Percentiles rank a stretch among this genome's conserved stretches.
Evolutionary conservation across 2,113 vertebrate genomes (phyloP).

Genomic region (Nesoenas mayeri): DNA sequence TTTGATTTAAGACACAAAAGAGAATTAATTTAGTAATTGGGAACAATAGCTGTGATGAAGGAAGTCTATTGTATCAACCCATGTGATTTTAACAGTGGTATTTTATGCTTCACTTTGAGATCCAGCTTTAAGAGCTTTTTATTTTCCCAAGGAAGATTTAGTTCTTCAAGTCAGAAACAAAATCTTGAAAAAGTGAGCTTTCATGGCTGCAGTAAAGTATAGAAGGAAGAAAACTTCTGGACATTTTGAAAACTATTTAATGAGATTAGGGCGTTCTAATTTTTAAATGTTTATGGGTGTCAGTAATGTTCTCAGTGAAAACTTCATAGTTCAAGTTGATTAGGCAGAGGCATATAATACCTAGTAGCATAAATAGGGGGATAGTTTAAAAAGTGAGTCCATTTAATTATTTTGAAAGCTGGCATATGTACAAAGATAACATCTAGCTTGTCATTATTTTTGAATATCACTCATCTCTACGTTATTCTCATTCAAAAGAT

Average conservation of each 20-base stretch:
- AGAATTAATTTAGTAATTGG: background rate
- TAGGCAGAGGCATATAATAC: background rate
- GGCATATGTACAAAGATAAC: background rate
- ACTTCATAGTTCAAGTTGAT: background rate
- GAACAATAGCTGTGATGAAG: background rate
- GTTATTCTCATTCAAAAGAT: background rate
- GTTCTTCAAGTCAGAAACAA: background rate
- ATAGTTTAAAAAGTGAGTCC: background rate
- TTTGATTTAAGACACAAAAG: background rate
- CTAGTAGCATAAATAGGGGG: fast-evolving
- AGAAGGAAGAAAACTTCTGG: background rate
- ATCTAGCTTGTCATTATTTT: background rate
- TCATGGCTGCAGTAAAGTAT: background rate
- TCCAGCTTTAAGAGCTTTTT: background rate
- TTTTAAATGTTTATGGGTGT: background rate
- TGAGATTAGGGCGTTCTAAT: background rate
- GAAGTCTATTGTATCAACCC: background rate
- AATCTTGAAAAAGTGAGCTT: background rate
- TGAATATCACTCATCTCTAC: background rate
- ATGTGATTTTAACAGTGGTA: background rate
- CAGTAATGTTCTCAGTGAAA: background rate
- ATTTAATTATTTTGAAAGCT: background rate
- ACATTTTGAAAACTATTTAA: background rate
- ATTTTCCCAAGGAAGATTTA: background rate
- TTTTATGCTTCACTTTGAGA: background rate